Evolutionary conservation across 2,113 vertebrate genomes (phyloP).

Genomic region (Sinocyclocheilus anophthalmus): DNA sequence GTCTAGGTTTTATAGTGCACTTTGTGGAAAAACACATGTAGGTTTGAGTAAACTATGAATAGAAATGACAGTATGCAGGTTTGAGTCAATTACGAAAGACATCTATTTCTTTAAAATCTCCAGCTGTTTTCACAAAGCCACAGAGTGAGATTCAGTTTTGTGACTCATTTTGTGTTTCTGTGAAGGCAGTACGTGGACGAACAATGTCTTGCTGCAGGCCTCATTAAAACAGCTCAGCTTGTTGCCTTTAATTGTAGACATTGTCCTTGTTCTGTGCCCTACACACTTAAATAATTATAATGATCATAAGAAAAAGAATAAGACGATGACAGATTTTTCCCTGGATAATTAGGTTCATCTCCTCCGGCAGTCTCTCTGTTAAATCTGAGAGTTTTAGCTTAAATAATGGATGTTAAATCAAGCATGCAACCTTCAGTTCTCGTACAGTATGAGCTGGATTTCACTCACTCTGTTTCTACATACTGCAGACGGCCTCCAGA

Average conservation of each 20-base stretch:
- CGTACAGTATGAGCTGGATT: background rate
- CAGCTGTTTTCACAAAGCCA: background rate
- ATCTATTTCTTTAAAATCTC: background rate
- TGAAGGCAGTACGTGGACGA: background rate
- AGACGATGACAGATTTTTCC: background rate
- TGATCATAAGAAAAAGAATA: conserved; percentile 10
- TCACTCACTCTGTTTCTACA: background rate
- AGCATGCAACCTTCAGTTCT: background rate
- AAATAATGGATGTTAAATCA: conserved; percentile 25
- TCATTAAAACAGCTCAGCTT: conserved; percentile 17
- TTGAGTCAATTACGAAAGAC: background rate
- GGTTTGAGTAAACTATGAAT: background rate
- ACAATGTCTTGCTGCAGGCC: background rate
- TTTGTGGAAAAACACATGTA: background rate
- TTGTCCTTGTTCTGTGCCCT: conserved; percentile 1
- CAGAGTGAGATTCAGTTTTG: background rate
- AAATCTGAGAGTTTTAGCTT: background rate
- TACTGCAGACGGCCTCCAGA: background rate
- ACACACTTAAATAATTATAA: conserved; percentile 35
- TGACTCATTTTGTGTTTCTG: background rate
- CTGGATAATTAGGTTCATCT: conserved; percentile 27
- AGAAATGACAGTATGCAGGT: background rate
- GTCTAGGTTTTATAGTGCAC: background rate
- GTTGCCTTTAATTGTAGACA: conserved; percentile 32
- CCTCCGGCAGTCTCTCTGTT: background rate